These are phyloP conservation scores for Uropetala carovei DNA, from an alignment of 2,888 invertebrate species.

Conservation along the genomic window DNA sequence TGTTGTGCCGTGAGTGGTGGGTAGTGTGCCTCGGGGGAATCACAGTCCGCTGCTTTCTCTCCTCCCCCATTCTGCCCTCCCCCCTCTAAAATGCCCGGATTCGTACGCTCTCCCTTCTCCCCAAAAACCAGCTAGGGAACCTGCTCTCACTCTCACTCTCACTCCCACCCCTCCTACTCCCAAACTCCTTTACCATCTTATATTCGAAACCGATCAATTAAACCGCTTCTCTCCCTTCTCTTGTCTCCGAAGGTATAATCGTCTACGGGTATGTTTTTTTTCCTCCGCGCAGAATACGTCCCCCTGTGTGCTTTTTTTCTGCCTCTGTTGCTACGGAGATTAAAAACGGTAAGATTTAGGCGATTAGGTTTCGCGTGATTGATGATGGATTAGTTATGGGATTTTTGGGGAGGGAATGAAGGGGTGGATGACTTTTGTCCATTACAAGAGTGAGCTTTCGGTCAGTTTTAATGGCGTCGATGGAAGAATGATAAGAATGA, in stretches of 20 bases:
- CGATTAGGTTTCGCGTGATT: neutral
- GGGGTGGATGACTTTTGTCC: neutral
- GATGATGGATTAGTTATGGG: neutral
- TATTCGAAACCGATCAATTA: neutral
- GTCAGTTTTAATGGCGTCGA: neutral
- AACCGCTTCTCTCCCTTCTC: neutral
- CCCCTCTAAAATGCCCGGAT: neutral
- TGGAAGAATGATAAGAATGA: neutral
- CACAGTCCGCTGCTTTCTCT: neutral
- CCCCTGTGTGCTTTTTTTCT: too few species aligned
- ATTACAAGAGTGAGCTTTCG: neutral
- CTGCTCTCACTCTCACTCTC: too few species aligned
- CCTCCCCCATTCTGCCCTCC: neutral
- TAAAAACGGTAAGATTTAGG: neutral
- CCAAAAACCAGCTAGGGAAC: too few species aligned
- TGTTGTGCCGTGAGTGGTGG: neutral
- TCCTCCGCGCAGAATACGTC: too few species aligned
- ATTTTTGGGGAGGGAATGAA: too few species aligned
- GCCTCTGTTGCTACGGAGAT: neutral
- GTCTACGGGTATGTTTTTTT: neutral
- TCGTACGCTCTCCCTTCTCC: neutral
- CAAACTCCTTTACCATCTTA: neutral
- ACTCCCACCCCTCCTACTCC: too few species aligned
- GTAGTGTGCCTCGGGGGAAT: neutral
- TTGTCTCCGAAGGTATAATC: neutral